Percentiles rank a stretch among this genome's conserved stretches.
These are phyloP conservation scores for Gandaritis pyraliata DNA, from an alignment of 2,888 invertebrate species.

Conservation along the genomic window DNA sequence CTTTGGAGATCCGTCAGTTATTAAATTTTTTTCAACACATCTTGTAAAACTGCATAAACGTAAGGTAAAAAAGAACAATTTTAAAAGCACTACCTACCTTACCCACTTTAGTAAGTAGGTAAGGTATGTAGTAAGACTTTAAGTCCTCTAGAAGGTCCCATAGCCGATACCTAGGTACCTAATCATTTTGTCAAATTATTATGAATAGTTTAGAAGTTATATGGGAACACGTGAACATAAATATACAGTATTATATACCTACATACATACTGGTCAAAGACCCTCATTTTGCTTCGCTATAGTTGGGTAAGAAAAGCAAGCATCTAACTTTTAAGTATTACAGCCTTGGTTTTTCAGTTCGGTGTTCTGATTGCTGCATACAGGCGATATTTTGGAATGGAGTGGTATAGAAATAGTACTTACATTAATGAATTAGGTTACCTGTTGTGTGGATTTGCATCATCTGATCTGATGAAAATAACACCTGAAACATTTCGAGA, in stretches of 20 bases:
- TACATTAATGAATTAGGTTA: conserved; percentile 71
- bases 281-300: too few species aligned
- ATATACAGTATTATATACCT: too few species aligned
- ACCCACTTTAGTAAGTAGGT: too few species aligned
- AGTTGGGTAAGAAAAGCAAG: too few species aligned
- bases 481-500: conserved; percentile 62
- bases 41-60: conserved; percentile 59
- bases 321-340: neutral
- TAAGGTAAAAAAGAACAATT: conserved; percentile 50
- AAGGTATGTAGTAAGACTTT: too few species aligned
- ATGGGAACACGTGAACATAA: too few species aligned
- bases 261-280: too few species aligned
- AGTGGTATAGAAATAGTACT: conserved; percentile 65
- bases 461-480: conserved; percentile 63
- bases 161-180: too few species aligned
- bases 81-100: too few species aligned
- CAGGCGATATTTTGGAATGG: conserved; percentile 66
- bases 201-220: too few species aligned
- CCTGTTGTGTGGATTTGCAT: conserved; percentile 73
- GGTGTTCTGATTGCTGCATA: conserved; percentile 72
- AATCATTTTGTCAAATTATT: too few species aligned
- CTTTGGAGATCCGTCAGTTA: conserved; percentile 72
- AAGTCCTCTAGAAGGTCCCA: too few species aligned
- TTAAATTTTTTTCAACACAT: conserved; percentile 64
- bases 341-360: conserved; percentile 49